These are phyloP conservation scores for Psittacula echo DNA, from an alignment of 2,797 vertebrate genomes.

Conservation along the genomic window DNA sequence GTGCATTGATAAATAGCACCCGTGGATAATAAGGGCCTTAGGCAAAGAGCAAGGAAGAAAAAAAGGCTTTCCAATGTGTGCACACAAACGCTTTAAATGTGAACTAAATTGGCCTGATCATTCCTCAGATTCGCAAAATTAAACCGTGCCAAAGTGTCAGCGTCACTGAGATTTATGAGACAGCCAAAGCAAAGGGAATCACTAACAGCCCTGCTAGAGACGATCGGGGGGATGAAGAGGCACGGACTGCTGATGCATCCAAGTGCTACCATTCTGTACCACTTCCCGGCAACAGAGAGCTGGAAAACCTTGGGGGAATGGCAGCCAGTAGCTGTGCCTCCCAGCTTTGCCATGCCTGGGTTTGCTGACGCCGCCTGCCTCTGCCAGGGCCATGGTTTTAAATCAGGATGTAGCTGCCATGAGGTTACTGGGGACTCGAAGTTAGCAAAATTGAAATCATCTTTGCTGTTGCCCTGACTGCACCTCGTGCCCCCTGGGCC, in stretches of 20 bases:
- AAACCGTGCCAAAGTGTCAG: slow-evolving; percentile 47
- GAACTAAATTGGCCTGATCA: slow-evolving; percentile 62
- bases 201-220: not conserved
- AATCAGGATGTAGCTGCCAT: rapidly evolving
- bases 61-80: slow-evolving; percentile 24
- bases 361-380: rapidly evolving
- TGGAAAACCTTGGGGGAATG: not conserved
- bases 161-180: slow-evolving; percentile 43
- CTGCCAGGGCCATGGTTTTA: not conserved
- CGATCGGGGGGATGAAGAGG: not conserved
- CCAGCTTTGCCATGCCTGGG: not conserved
- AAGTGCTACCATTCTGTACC: rapidly evolving
- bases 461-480: not conserved
- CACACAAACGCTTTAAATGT: slow-evolving; percentile 58
- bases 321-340: not conserved
- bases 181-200: slow-evolving; percentile 26
- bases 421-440: not conserved
- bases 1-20: slow-evolving; percentile 43
- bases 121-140: slow-evolving; percentile 63
- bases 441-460: not conserved
- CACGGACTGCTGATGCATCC: not conserved
- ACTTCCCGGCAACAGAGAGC: not conserved
- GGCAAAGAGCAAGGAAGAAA: slow-evolving; percentile 40
- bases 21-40: slow-evolving; percentile 45
- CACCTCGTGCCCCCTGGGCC: not conserved